Conservation (phyloP, 2,888 invertebrate genomes). For the Hirtodrosophila confusa region DNA sequence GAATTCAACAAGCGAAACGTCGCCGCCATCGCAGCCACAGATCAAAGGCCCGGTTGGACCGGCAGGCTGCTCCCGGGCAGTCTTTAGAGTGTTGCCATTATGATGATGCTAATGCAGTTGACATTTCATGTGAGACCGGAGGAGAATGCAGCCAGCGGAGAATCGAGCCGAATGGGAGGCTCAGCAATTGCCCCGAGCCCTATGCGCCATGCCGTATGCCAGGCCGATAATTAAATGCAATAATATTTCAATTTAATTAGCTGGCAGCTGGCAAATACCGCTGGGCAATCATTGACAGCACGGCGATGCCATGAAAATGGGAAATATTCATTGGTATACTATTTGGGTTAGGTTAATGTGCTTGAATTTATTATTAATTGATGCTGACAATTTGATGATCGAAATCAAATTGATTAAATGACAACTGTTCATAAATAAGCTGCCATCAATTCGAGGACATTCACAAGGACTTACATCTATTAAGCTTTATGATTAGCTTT, state of each 20-base stretch:
- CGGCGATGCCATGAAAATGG: conserved; percentile 30
- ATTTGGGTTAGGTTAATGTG: conserved; percentile 58
- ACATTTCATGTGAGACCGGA: conserved; percentile 68
- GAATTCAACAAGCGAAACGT: conserved; percentile 77
- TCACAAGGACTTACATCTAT: too few relatives aligned
- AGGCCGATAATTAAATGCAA: conserved; percentile 68
- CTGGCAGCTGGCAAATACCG: conserved; percentile 61
- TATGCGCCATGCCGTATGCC: conserved; percentile 17
- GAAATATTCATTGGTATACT: conserved; percentile 54
- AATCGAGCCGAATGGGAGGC: conserved; percentile 18
- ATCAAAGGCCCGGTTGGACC: conserved; percentile 54
- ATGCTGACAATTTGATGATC: conserved; percentile 45
- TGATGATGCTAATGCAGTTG: conserved; percentile 78
- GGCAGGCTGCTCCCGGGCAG: conserved; percentile 38
- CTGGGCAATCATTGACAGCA: conserved; percentile 42
- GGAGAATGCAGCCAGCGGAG: conserved; percentile 46
- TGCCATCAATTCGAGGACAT: not conserved
- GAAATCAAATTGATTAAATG: conserved; percentile 10
- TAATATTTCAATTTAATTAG: conserved; percentile 78
- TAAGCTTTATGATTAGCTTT: too few relatives aligned
- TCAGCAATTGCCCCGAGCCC: conserved; percentile 19
- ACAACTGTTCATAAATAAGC: conserved; percentile 16
- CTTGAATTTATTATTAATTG: conserved; percentile 37
- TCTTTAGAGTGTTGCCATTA: conserved; percentile 67
- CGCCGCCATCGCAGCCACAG: conserved; percentile 42